Evolutionary conservation across 2,888 invertebrate species (phyloP), one percentile per base, ranked within the genome.

Genomic region (Alsophila aescularia): DNA sequence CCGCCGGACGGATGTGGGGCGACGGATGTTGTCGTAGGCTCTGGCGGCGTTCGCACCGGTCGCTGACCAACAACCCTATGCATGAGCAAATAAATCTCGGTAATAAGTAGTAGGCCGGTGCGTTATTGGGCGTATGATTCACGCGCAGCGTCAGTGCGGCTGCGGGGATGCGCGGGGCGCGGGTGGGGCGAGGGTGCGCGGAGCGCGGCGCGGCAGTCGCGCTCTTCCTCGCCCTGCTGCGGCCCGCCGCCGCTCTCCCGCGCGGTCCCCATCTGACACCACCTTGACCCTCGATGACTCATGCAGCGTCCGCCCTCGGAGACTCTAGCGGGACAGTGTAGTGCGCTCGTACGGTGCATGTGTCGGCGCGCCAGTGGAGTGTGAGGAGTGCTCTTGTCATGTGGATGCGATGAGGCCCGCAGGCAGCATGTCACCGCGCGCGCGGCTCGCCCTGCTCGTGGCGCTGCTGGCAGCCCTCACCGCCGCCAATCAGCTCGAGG

Each of bases 401-500:
- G 88, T 85, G 87, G 81, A 85, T 83, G 80, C 76, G 80, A 84
- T 85, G 83, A 78, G 69, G 81, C 62, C 82, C 73, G 82, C 77
- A 68, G 69, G 66, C 77, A 81, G 77, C 76, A 85, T 85, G 87
- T 75, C 79, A 67, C 77, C 77, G 73, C 77, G 76, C 66, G 68
- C 69, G 72, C 81, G 81, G 73, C 73, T 82, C 69, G 78, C 81
- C 71, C 78, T 86, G 70, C 77, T 87, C 64, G 61, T 84, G 71
- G 76, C 81, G 66, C 69, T 86, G 66, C 79, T 89, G 66, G 80
- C 80, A 62, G 81, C 81, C 48, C 75, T 77, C 60, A 83, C 83
- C 67, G 74, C 93, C 70, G 92, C 94, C 73, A 96, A 96, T 90
- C 96, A 96, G 88, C 96, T 96, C 78, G 96, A 97, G 93, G 96